These are phyloP conservation scores for Limosa lapponica DNA, from an alignment of 2,797 vertebrate genomes.

Conservation along the genomic window DNA sequence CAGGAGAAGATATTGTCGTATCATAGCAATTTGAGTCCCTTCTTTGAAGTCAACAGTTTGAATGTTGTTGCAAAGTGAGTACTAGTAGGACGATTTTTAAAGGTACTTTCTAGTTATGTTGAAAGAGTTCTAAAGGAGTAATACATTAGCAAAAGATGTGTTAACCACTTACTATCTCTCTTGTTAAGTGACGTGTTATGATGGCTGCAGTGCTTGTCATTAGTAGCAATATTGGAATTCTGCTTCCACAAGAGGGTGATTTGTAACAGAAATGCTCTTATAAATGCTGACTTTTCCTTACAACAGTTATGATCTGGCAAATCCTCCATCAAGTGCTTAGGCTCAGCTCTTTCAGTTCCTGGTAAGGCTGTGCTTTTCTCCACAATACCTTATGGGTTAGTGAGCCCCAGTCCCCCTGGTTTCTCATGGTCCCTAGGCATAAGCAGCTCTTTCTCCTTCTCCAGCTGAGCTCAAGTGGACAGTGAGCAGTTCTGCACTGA, in stretches of 20 bases:
- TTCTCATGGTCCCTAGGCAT: not conserved
- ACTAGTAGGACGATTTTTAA: not conserved
- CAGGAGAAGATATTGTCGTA: not conserved
- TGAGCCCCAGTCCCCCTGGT: not conserved
- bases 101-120: not conserved
- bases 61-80: not conserved
- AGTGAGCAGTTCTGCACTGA: not conserved
- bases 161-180: not conserved
- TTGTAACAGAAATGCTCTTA: not conserved
- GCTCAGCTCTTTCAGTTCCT: not conserved
- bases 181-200: not conserved
- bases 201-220: not conserved
- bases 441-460: not conserved
- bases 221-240: not conserved
- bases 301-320: not conserved
- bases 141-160: not conserved
- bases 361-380: not conserved
- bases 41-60: not conserved
- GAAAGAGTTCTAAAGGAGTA: not conserved
- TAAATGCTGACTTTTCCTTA: not conserved
- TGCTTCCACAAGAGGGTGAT: not conserved
- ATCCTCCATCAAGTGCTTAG: not conserved
- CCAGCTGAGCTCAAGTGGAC: not conserved
- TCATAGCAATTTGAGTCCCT: not conserved
- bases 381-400: not conserved